Evolutionary conservation across 2,888 invertebrate genomes (phyloP).

Genomic region (Chesias legatella): DNA sequence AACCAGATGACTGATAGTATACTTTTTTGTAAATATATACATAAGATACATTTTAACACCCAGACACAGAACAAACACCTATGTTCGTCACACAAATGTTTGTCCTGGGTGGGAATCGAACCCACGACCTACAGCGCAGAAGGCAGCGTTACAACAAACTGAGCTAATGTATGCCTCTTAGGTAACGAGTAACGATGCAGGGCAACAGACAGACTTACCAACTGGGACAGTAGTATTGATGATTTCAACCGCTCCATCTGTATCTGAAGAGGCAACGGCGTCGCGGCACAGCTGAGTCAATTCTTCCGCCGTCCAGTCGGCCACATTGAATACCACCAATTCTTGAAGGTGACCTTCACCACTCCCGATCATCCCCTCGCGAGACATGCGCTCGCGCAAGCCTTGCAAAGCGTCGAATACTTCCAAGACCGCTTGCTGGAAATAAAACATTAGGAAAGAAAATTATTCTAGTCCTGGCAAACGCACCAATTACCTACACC

Average conservation of each 20-base stretch:
- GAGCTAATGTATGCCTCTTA: no score
- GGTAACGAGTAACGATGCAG: no score
- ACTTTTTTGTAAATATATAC: no score
- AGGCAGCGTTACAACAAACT: no score
- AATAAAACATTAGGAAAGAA: neutral
- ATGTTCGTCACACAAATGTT: no score
- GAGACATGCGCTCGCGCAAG: slow-evolving; percentile 54
- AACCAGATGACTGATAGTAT: no score
- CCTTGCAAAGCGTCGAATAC: slow-evolving; percentile 52
- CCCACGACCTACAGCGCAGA: no score
- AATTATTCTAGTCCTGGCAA: no score
- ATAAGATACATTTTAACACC: no score
- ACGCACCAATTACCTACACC: no score
- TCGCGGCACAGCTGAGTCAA: slow-evolving; percentile 59
- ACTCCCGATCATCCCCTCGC: slow-evolving; percentile 47
- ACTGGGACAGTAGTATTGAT: slow-evolving; percentile 46
- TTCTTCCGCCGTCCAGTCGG: slow-evolving; percentile 66
- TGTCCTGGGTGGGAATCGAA: no score
- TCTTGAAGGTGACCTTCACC: slow-evolving; percentile 53
- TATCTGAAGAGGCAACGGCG: slow-evolving; percentile 39
- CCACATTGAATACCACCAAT: slow-evolving; percentile 64
- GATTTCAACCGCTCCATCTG: slow-evolving; percentile 48
- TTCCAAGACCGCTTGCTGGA: slow-evolving; percentile 61
- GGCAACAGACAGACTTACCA: slow-evolving; percentile 37
- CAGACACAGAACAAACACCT: no score